Evolutionary conservation across 2,113 vertebrate species (phyloP).

Genomic region (Poicephalus gulielmi): DNA sequence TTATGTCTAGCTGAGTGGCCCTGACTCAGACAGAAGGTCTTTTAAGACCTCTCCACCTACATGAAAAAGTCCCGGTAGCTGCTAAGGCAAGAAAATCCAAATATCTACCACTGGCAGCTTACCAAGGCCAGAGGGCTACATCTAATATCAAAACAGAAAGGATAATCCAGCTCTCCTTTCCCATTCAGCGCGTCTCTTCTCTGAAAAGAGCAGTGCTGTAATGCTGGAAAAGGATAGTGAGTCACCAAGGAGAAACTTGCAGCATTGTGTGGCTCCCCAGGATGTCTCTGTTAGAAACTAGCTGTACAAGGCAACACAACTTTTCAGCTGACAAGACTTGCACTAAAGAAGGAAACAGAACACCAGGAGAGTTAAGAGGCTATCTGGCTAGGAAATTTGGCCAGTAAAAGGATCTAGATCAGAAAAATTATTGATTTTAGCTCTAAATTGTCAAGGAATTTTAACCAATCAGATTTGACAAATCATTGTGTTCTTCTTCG

Average conservation of each 20-base stretch:
- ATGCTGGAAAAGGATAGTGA: not conserved
- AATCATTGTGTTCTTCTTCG: not conserved
- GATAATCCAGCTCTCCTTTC: not conserved
- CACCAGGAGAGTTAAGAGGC: not conserved
- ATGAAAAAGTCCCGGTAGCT: not conserved
- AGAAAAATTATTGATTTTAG: not conserved
- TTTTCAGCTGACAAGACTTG: not conserved
- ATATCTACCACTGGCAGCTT: not conserved
- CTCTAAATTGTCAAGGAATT: not conserved
- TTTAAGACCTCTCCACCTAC: not conserved
- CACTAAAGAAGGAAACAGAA: not conserved
- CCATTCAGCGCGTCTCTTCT: not conserved
- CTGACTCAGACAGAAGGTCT: not conserved
- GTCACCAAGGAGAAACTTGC: not conserved
- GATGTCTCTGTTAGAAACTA: not conserved
- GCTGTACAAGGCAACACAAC: not conserved
- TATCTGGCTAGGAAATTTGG: not conserved
- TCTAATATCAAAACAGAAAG: not conserved
- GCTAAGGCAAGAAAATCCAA: slow-evolving; percentile 9
- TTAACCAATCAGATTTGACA: not conserved
- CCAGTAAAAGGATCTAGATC: not conserved
- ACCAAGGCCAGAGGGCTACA: not conserved
- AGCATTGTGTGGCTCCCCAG: not conserved
- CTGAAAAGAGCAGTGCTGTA: not conserved
- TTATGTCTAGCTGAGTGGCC: not conserved